These are phyloP conservation scores for Petrolisthes manimaculis DNA, from an alignment of 2,888 invertebrate genomes.

Conservation along the genomic window DNA sequence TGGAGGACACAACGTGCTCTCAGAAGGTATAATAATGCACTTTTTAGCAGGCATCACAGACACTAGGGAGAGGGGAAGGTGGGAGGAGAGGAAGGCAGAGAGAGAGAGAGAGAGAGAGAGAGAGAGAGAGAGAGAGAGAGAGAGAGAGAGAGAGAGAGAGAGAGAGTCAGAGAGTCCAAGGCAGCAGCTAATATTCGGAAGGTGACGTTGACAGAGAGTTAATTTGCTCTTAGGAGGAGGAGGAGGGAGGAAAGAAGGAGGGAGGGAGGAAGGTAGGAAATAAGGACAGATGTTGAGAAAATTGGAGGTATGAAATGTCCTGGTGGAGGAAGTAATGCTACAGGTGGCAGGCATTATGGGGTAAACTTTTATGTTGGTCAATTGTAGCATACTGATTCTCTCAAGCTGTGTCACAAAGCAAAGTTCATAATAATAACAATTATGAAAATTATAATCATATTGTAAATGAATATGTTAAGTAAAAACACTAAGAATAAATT, in stretches of 20 bases:
- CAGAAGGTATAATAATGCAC: constrained; percentile 12
- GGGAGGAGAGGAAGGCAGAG: neutral
- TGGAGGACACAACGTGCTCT: constrained; percentile 3
- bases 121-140: constrained; percentile 37
- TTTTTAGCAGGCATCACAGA: neutral
- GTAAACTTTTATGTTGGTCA: too few species aligned
- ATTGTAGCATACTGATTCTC: too few species aligned
- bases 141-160: too few species aligned
- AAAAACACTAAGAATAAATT: too few species aligned
- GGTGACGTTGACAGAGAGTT: constrained; percentile 6
- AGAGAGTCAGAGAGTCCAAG: too few species aligned
- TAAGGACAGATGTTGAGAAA: neutral
- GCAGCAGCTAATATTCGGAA: constrained; percentile 19
- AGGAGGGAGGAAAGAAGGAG: neutral
- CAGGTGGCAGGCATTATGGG: too few species aligned
- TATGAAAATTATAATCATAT: too few species aligned
- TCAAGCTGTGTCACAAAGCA: too few species aligned
- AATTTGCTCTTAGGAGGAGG: constrained; percentile 3
- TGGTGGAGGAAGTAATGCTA: too few species aligned
- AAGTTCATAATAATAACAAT: too few species aligned
- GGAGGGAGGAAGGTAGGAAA: neutral
- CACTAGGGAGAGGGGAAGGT: neutral
- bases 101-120: constrained; percentile 37
- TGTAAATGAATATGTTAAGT: too few species aligned
- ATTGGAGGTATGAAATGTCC: too few species aligned